Evolutionary conservation across 1,140 invertebrate species (phyloP).

Genomic region (Bombus pyrosoma): DNA sequence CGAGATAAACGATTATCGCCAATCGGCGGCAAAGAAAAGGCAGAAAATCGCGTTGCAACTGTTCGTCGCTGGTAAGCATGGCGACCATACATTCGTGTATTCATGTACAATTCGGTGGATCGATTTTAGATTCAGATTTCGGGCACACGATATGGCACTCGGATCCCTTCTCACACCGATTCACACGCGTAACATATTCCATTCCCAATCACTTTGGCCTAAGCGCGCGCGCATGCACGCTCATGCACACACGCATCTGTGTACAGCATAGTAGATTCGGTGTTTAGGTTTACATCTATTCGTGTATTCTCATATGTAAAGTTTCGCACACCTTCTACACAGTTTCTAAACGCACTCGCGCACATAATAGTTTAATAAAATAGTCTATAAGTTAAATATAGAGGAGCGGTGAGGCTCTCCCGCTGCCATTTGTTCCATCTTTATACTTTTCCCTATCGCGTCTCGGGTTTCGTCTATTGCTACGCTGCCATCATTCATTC

Average conservation of each 20-base stretch:
- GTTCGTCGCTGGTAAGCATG: conserved; percentile 15
- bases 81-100: conserved; percentile 6
- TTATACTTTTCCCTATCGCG: background rate
- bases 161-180: conserved; percentile 46
- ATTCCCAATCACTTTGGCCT: background rate
- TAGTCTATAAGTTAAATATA: conserved; percentile 64
- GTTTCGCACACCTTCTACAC: background rate
- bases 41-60: conserved; percentile 37
- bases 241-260: background rate
- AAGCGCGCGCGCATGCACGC: background rate
- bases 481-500: background rate
- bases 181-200: background rate
- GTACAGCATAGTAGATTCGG: conserved; percentile 5
- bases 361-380: conserved; percentile 53
- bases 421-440: conserved; percentile 23
- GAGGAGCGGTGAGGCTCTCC: background rate
- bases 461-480: too few relatives aligned
- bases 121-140: conserved; percentile 7
- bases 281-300: conserved; percentile 11
- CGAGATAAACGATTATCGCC: background rate
- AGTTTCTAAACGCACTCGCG: background rate
- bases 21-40: background rate
- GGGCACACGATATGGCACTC: conserved; percentile 69
- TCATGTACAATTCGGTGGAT: background rate
- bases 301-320: conserved; percentile 15